Conservation (phyloP, 2,113 vertebrate genomes). For the Anas platyrhynchos region DNA sequence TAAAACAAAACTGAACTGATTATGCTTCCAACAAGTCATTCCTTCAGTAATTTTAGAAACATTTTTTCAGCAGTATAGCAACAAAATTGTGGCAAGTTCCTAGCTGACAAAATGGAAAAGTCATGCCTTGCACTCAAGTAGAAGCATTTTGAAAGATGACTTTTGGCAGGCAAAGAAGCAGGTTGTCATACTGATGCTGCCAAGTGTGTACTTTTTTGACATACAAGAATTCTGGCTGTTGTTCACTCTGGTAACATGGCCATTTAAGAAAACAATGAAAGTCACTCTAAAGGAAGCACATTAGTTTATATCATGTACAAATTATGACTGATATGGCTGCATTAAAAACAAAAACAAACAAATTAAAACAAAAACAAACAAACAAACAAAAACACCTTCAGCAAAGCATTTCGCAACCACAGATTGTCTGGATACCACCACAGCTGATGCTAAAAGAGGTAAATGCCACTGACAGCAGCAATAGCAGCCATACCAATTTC, state of each 20-base stretch:
- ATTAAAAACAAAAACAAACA: not conserved
- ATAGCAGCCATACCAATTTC: not conserved
- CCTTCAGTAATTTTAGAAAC: not conserved
- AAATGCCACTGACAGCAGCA: not conserved
- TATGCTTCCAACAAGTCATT: not conserved
- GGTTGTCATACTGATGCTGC: not conserved
- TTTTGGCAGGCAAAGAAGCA: not conserved
- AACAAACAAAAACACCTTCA: not conserved
- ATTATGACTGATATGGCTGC: not conserved
- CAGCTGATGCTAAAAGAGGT: not conserved
- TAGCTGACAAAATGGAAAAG: not conserved
- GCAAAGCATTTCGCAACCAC: not conserved
- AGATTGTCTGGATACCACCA: not conserved
- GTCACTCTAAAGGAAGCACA: not conserved
- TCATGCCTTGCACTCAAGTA: not conserved
- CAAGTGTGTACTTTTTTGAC: not conserved
- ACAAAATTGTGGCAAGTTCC: not conserved
- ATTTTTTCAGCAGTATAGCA: not conserved
- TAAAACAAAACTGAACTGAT: not conserved
- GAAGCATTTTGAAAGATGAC: not conserved
- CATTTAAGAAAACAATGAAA: not conserved
- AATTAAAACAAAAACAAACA: too few species aligned
- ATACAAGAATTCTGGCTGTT: not conserved
- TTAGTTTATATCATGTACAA: not conserved
- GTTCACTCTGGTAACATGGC: not conserved